Conservation (phyloP, 92 coral and sea anemone species). For the Epizoanthus illoricatus region DNA sequence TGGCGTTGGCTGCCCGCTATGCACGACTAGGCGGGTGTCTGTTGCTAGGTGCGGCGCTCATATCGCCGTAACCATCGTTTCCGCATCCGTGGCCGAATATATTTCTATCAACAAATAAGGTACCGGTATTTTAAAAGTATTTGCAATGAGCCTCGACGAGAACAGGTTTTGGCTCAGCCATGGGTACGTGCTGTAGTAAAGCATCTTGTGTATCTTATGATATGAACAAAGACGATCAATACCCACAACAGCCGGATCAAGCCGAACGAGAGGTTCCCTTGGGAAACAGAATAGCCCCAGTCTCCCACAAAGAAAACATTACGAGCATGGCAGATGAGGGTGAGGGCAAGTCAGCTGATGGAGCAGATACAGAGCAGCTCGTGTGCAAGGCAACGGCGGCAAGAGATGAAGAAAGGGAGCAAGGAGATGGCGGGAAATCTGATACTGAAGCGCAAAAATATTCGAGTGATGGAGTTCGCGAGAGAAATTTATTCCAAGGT, state of each 20-base stretch:
- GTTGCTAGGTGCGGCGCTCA: no score
- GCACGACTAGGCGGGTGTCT: no score
- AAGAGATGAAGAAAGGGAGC: not conserved
- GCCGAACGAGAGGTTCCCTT: not conserved
- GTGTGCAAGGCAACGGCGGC: no score
- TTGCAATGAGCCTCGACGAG: not conserved
- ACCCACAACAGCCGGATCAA: no score
- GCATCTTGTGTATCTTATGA: not conserved
- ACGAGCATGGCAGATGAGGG: no score
- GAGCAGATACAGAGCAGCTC: not conserved
- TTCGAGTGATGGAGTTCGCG: not conserved
- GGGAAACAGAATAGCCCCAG: not conserved
- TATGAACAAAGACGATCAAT: slow-evolving; percentile 13
- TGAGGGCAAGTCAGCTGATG: no score
- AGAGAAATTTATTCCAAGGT: not conserved
- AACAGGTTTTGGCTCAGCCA: not conserved
- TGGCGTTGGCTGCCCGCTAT: no score
- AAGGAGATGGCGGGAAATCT: not conserved
- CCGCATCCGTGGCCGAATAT: slow-evolving; percentile 11
- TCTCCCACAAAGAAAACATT: not conserved
- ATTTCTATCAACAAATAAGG: slow-evolving; percentile 2
- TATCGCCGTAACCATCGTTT: no score
- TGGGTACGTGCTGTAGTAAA: slow-evolving; percentile 32
- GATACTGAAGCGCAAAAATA: not conserved
- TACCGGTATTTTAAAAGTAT: not conserved